These are phyloP conservation scores for Acrobasis repandana DNA, from an alignment of 2,888 invertebrate genomes.

Conservation along the genomic window DNA sequence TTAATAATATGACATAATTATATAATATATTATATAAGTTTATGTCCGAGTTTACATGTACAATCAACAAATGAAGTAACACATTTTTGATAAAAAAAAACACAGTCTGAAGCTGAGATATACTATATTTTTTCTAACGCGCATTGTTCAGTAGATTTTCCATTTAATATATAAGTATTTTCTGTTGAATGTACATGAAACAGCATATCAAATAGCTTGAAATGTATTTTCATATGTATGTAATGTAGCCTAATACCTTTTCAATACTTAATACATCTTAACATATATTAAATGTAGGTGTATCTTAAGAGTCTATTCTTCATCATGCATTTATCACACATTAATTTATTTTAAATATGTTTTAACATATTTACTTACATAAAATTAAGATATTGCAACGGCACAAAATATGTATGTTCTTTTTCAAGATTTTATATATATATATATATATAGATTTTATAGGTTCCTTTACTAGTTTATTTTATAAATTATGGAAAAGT, in stretches of 20 bases:
- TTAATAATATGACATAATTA: too few species aligned
- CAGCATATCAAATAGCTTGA: constrained; percentile 12
- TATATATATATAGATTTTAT: not conserved
- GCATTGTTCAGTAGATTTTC: constrained; percentile 30
- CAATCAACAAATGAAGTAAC: constrained; percentile 17
- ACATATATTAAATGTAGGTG: not conserved
- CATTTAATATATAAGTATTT: constrained; percentile 8
- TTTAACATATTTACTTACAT: too few species aligned
- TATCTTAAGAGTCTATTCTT: too few species aligned
- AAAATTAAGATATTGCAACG: too few species aligned
- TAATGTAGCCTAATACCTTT: not conserved
- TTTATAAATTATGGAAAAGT: not conserved
- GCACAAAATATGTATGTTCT: not conserved
- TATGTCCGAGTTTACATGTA: constrained; percentile 7
- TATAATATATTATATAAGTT: not conserved
- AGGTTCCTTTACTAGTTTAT: too few species aligned
- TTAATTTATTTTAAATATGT: too few species aligned
- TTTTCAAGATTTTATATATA: not conserved
- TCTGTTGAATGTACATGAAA: constrained; percentile 12
- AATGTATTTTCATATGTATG: constrained; percentile 7
- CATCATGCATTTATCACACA: too few species aligned
- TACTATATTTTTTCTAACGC: constrained; percentile 39
- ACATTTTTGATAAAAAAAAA: constrained; percentile 5
- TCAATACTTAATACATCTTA: not conserved
- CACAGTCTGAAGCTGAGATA: constrained; percentile 18